A percentile compares a stretch with the other conserved stretches of the same genome.
These are phyloP conservation scores for Ochlodes sylvanus DNA, from an alignment of 2,888 invertebrate genomes.

Conservation along the genomic window DNA sequence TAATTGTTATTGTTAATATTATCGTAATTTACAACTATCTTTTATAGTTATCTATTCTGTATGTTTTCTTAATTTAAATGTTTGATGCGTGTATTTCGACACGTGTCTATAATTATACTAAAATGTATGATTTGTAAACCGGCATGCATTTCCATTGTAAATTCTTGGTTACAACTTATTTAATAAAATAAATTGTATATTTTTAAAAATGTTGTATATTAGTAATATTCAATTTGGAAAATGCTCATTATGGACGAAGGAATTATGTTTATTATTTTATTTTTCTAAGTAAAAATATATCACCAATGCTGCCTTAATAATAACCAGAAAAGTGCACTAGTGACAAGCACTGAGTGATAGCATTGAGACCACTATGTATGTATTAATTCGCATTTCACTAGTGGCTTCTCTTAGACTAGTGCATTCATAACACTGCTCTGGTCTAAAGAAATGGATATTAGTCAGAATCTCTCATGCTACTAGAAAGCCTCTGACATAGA, in stretches of 20 bases:
- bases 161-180: too few relatives aligned
- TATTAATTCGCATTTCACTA: neutral
- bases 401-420: too few relatives aligned
- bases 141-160: too few relatives aligned
- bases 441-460: too few relatives aligned
- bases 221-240: neutral
- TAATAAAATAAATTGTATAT: too few relatives aligned
- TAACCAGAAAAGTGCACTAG: constrained; percentile 13
- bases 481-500: too few relatives aligned
- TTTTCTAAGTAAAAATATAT: neutral
- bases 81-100: too few relatives aligned
- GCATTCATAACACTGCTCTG: too few relatives aligned
- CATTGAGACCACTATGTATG: neutral
- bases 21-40: too few relatives aligned
- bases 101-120: too few relatives aligned
- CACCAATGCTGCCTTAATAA: constrained; percentile 11
- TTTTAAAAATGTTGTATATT: neutral
- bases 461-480: too few relatives aligned
- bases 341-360: constrained; percentile 19
- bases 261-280: neutral
- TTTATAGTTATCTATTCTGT: neutral
- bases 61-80: neutral
- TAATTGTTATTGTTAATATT: neutral
- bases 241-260: neutral
- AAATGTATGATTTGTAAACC: too few relatives aligned